Percentiles rank a stretch among this genome's conserved stretches.
Conservation (phyloP, 2,113 vertebrate species). For the Lates calcarifer region DNA sequence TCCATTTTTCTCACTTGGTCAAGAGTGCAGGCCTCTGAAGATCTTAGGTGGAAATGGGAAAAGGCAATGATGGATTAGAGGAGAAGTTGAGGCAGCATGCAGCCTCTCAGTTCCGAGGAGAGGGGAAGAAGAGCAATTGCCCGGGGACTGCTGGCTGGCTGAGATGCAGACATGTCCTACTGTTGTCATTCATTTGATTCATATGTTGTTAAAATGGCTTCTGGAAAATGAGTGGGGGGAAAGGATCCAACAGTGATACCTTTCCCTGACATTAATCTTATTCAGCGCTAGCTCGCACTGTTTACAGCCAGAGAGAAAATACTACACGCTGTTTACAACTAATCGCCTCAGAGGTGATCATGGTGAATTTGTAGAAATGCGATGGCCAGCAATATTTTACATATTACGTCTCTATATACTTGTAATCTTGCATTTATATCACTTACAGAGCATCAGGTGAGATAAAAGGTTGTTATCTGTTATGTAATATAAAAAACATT, state of each 20-base stretch:
- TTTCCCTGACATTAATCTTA: conserved; percentile 51
- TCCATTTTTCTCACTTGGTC: conserved; percentile 57
- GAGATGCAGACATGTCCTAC: conserved; percentile 44
- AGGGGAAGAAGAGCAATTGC: conserved; percentile 49
- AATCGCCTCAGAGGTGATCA: conserved; percentile 31
- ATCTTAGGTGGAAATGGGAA: conserved; percentile 66
- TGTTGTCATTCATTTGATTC: conserved; percentile 66
- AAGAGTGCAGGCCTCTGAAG: conserved; percentile 61
- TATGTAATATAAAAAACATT: no score
- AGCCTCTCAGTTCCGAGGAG: conserved; percentile 41
- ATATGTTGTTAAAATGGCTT: conserved; percentile 50
- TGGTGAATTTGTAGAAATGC: conserved; percentile 22
- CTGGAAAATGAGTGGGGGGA: conserved; percentile 21
- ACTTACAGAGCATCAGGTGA: not conserved
- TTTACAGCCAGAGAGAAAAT: conserved; percentile 46
- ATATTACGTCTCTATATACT: conserved; percentile 12
- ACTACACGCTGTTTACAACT: conserved; percentile 30
- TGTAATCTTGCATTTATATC: not conserved
- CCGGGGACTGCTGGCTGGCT: conserved; percentile 32
- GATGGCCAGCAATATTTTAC: conserved; percentile 2
- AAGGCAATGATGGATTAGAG: conserved; percentile 76
- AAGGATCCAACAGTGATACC: conserved; percentile 30
- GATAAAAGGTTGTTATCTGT: not conserved
- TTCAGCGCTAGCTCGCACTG: not conserved
- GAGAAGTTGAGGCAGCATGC: conserved; percentile 56